These are phyloP conservation scores for Phylloscopus whistleri DNA, from an alignment of 2,113 vertebrate genomes.

Conservation along the genomic window DNA sequence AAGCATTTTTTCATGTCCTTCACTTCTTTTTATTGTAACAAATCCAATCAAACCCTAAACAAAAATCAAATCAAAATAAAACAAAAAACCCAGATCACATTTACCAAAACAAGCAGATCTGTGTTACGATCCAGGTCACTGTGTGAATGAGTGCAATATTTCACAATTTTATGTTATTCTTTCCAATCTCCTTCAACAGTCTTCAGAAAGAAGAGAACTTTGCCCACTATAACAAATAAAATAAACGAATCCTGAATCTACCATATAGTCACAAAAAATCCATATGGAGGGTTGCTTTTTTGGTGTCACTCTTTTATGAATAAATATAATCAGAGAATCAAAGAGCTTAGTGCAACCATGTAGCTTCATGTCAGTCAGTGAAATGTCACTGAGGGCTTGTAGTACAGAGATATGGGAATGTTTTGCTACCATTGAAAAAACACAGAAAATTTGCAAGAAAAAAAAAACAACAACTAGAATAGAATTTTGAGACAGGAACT, in stretches of 20 bases:
- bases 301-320: background rate
- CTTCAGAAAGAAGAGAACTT: background rate
- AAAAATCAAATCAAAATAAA: background rate
- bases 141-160: background rate
- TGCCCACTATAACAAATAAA: background rate
- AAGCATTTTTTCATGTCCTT: background rate
- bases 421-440: background rate
- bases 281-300: background rate
- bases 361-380: background rate
- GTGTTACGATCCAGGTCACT: background rate
- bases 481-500: background rate
- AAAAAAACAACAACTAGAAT: background rate
- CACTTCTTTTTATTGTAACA: background rate
- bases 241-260: background rate
- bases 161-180: background rate
- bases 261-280: background rate
- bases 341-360: background rate
- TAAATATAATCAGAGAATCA: background rate
- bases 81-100: background rate
- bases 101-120: background rate
- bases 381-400: background rate
- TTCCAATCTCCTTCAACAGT: background rate
- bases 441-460: background rate
- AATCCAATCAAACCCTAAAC: background rate
- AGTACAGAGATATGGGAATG: background rate